Evolutionary conservation across 2,113 vertebrate genomes (phyloP), one percentile per base, ranked within the genome.

Genomic region (Leiothrix lutea): DNA sequence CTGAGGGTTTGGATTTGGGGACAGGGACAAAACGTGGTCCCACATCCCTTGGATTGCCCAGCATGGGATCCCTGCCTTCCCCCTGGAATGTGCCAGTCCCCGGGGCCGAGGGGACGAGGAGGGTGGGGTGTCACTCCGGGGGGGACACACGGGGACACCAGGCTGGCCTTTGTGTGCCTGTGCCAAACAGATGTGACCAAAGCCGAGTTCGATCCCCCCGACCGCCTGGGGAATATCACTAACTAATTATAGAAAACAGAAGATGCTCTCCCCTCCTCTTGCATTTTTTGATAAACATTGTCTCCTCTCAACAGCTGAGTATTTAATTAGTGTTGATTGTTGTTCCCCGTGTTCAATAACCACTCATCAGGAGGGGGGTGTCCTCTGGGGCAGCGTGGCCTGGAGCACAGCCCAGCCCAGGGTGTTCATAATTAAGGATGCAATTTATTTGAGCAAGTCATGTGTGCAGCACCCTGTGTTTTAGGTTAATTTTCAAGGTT

Each of bases 321-420:
- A 98, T 98, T 98, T 98, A 99, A 99, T 99, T 99, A 99, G 98
- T 98, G 98, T 98, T 98, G 98, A 99, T 99, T 98, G 98, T 98
- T 98, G 98, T 98, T 98, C 94, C 94, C 94, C 94, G 61, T 98
- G 98, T 99, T 99, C 99, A 98, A 99, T 99, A 99, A 98, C 97
- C 98, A 97, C 98, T 99, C 98, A 98, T 98, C 98, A 98, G 98
- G 75, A 94, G 97, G 98, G 98, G 98, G 98, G 97, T 98, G 97
- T 97, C 96, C 69, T 56, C 81, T 94, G 98, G 97, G 97, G 98
- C 98, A 80, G 97, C 91, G 95, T 97, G 60, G 98, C 98, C 98
- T 45, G 94, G 92, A 98, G 98, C 98, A 92, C 97, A 87, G 97
- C 95, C 77, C 95, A 97, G 95, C 88, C 91, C 60, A 97, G 97